Evolutionary conservation across 2,888 invertebrate species (phyloP), one percentile per base, ranked within the genome.

Genomic region (Ophioninae sp.): DNA sequence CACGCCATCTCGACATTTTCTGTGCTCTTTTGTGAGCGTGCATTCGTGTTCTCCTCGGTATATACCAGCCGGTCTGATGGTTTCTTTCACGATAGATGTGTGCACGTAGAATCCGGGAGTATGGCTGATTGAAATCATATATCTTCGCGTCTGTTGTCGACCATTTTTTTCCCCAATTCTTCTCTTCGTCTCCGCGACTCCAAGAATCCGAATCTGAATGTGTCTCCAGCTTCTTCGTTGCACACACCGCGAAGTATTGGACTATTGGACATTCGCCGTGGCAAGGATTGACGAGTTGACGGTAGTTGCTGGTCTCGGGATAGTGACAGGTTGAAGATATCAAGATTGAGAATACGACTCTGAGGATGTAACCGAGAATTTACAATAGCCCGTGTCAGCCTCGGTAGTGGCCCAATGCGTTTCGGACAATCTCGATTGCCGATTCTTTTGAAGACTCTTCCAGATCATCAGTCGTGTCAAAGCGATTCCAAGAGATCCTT

Each of bases 91-190:
- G 0, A 51, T 51, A 17, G 30, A 30, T 51, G 17, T 51, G 17
- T 51, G 41, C 20, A 20, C 2, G 59, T 39, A 81, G 69, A 59
- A 65, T 72, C 44, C 59, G 76, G 30, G 64, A 77, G 79, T 76
- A 74, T 84, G 67, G 59, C 68, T 85, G 88, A 90, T 90, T 88
- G 90, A 90, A 90, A 90, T 90, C 90, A 87, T 87, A 89, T 88
- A 88, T 88, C 86, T 86, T 78, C 79, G 69, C 87, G 74, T 86
- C 87, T 81, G 65, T 72, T 73, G 51, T 41, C 23, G 22, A 65
- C 64, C 56, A 77, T 58, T 59, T 65, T 69, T 74, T 51, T 75
- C 22, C 58, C 30, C 37, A 30, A 30, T 30, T 7, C 20, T 56
- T 51, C n/a, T 71, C 56, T 63, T 7, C n/a, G 23, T 30, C 13